Evolutionary conservation across 2,113 vertebrate genomes (phyloP), one percentile per base, ranked within the genome.

Genomic region (Actenoides lindsayi): DNA sequence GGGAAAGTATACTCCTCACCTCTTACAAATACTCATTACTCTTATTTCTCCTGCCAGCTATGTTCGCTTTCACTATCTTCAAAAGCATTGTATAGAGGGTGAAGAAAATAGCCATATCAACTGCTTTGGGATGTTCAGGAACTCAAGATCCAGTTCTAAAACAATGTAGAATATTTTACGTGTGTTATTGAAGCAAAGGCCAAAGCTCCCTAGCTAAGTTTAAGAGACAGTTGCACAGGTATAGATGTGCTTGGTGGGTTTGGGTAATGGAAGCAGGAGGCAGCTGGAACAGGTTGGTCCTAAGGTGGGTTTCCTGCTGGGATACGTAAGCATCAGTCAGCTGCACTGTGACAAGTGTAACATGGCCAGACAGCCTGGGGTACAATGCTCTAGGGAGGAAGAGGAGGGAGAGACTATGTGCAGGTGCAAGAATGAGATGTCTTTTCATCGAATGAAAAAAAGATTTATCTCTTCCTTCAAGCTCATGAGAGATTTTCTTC

Each of bases 11-110:
- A 76, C 62, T 93, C 28, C 50, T 83, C 21, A 16, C 12, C 21
- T 71, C 53, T 93, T 87, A 60, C 12, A 91, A 91, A 84, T 87
- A 78, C 18, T 48, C 11, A 46, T 90, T 94, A 90, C 33, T 75
- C 30, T 87, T 76, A 57, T 6, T 31, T 46, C 31, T 87, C 53
- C 33, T 85, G 24, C 35, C 54, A 67, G 19, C 44, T 81, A n/a
- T 16, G 16, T 20, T 87, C 27, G 27, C n/a, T 91, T 91, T 90
- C 50, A 78, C 57, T 0, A 2, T 54, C 81, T 87, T 24, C 63
- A 83, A 59, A 78, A 87, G 9, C 5, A 16, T 15, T 23, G 10
- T 11, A 21, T 9, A 76, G 16, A 78, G 9, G 31, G 4, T 69
- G 30, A 76, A 89, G 39, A 44, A 14, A 64, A 51, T 13, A 62